phyloP scores from a whole-genome alignment of 1,140 invertebrate species.

The Leptinotarsa lineolata region DNA sequence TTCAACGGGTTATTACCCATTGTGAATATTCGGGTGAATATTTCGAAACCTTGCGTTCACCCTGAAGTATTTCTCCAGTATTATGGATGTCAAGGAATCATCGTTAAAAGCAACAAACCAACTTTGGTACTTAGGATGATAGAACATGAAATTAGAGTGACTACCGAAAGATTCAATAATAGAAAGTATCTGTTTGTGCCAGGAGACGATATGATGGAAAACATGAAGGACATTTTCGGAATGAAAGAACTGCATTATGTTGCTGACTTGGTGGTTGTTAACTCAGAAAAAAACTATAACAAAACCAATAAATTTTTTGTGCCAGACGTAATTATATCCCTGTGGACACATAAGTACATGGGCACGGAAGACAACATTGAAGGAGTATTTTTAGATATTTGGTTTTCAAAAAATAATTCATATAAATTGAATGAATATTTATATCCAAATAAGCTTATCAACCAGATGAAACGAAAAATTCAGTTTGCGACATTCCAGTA shows the following conservation, averaged over 20 bases:
- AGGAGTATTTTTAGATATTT: slow-evolving; percentile 38
- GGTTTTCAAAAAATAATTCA: slow-evolving; percentile 42
- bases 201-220: slow-evolving; percentile 14
- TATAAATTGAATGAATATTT: slow-evolving; percentile 39
- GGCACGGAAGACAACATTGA: slow-evolving; percentile 31
- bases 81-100: slow-evolving; percentile 44
- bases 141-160: slow-evolving; percentile 38
- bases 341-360: slow-evolving; percentile 46
- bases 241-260: slow-evolving; percentile 36
- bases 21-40: slow-evolving; percentile 27
- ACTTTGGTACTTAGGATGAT: slow-evolving; percentile 31
- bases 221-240: slow-evolving; percentile 36
- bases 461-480: slow-evolving; percentile 43
- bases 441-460: slow-evolving; percentile 46
- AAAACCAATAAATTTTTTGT: not conserved
- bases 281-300: not conserved
- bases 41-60: slow-evolving; percentile 20
- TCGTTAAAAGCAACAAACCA: slow-evolving; percentile 35
- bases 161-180: slow-evolving; percentile 43
- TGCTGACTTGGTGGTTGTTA: slow-evolving; percentile 36
- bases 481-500: slow-evolving; percentile 44
- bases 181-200: slow-evolving; percentile 42
- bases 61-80: slow-evolving; percentile 35
- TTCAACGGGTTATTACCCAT: slow-evolving; percentile 30
- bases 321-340: slow-evolving; percentile 18